Conservation (phyloP, 2,797 vertebrate genomes). For the Pampus argenteus region DNA sequence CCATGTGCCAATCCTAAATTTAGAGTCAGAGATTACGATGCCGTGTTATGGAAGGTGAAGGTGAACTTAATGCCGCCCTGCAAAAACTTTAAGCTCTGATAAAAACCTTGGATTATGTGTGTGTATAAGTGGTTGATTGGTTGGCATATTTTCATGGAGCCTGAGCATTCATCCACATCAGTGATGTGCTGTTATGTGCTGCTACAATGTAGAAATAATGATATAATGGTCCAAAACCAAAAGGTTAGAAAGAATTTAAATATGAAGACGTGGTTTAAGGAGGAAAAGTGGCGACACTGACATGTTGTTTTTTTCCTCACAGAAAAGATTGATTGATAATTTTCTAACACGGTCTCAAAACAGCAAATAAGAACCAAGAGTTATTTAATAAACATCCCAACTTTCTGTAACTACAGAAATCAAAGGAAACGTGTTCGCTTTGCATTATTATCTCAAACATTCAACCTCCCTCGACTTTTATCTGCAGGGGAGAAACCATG, state of each 20-base stretch:
- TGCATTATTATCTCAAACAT: slow-evolving; percentile 57
- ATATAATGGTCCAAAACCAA: too few species aligned
- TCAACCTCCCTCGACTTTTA: slow-evolving; percentile 53
- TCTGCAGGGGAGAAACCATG: slow-evolving; percentile 50
- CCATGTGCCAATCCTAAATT: slow-evolving; percentile 35
- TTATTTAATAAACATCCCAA: background rate
- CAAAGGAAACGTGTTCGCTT: slow-evolving; percentile 39
- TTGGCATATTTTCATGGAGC: background rate
- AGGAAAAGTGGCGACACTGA: too few species aligned
- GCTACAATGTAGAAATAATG: too few species aligned
- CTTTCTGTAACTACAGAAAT: slow-evolving; percentile 34
- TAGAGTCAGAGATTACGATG: slow-evolving; percentile 32
- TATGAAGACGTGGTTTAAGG: too few species aligned
- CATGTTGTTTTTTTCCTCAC: background rate
- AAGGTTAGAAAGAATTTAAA: too few species aligned
- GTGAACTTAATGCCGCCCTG: too few species aligned
- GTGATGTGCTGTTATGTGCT: too few species aligned
- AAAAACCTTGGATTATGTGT: background rate
- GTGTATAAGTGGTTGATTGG: background rate
- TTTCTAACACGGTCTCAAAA: background rate
- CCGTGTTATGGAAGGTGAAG: slow-evolving; percentile 19
- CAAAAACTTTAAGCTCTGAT: background rate
- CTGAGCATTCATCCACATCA: background rate
- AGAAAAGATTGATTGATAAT: background rate
- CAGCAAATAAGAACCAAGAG: background rate